Base-by-base conservation (phyloP, 2,888 invertebrate species). In the Capitulum mitella region DNA sequence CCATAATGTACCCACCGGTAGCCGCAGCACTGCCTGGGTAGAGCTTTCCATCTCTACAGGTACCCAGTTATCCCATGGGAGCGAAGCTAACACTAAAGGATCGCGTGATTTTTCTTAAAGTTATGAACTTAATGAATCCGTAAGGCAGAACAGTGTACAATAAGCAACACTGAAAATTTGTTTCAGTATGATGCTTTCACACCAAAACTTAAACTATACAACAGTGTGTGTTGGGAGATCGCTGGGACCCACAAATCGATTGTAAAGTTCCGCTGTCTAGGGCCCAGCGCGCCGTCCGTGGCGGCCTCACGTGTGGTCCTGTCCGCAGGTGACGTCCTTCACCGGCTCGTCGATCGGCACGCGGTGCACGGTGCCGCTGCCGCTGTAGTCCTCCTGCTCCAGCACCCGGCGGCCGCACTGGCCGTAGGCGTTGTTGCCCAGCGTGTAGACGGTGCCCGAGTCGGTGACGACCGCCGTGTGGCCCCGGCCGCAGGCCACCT, bases 371-470 rank as follows among this genome's bases (percentile, higher is more conserved):
- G 89, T 87, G 84, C 89, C 89, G 83, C 90, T 92, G 10, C 89
- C 89, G 75, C 84, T 86, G 83, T 93, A 95, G 78, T 92, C 88
- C 85, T 97, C 97, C 79, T 91, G 88, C 6, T 89, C 85, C 81
- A 94, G 90, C 80, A 96, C 90, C 79, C 89, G 89, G 78, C 97
- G 88, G 0, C 95, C 97, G 85, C 98, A 98, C 85, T 98, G 98
- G 0, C 98, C 98, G 84, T 93, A 95, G 0, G 92, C 89, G 86
- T 98, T 98, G 85, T 95, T 95, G 1, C 98, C 98, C 79, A 97
- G 86, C 29, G 92, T 90, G 84, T 91, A 96, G 0, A 93, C 89
- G 3, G 93, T 93, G 85, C 93, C 93, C 79, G 89, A 89, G 82
- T 91, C 90, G 0, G 95, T 94, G 29, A 95, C 86, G 77, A 95